Evolutionary conservation across 2,888 invertebrate genomes (phyloP).

Genomic region (Tenodera sinensis): DNA sequence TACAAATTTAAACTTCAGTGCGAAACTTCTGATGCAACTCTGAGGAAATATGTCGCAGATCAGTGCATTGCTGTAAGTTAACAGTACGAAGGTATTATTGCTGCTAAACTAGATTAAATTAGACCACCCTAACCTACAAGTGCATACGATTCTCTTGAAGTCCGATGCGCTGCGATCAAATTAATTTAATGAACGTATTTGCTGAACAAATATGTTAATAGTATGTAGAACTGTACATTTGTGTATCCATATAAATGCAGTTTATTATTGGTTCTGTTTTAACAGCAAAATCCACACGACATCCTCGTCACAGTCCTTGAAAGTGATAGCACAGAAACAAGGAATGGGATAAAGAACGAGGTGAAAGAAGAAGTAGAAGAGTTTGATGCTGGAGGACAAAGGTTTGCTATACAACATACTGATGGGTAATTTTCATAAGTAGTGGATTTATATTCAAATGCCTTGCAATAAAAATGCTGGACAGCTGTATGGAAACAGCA

Average conservation of each 20-base stretch:
- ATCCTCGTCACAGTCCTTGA: not conserved
- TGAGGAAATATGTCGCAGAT: not conserved
- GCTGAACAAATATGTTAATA: not conserved
- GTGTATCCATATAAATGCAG: not conserved
- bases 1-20: constrained; percentile 9
- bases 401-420: not conserved
- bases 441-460: too few relatives aligned
- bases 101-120: not conserved
- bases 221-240: not conserved
- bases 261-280: not conserved
- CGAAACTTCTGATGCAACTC: not conserved
- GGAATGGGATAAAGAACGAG: not conserved
- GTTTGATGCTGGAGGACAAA: not conserved
- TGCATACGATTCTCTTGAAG: not conserved
- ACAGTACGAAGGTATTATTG: not conserved
- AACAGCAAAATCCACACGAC: not conserved
- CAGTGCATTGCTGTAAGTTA: not conserved
- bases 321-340: not conserved
- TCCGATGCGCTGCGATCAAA: not conserved
- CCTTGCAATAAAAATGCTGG: too few relatives aligned
- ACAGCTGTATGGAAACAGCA: too few relatives aligned
- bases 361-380: not conserved
- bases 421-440: not conserved
- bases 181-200: not conserved
- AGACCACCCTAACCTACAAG: not conserved